Percentiles rank a stretch among this genome's conserved stretches.
Conservation (phyloP, 2,797 vertebrate species). For the Peromyscus melanophrys region DNA sequence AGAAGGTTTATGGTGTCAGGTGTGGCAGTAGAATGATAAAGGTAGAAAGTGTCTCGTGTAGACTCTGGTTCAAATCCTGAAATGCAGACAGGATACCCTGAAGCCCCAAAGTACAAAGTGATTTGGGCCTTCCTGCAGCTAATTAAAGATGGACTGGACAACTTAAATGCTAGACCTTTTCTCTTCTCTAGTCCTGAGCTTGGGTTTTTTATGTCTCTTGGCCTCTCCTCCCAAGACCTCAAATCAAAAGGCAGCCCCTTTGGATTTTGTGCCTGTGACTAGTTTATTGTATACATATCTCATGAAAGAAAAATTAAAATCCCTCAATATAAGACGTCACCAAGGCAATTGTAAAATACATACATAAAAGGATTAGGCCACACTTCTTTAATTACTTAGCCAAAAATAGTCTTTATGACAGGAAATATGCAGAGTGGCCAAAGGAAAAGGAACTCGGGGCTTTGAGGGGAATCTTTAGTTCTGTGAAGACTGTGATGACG, state of each 20-base stretch:
- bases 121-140: background rate
- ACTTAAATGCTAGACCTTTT: background rate
- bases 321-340: background rate
- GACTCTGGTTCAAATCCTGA: background rate
- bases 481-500: background rate
- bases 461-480: background rate
- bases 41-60: background rate
- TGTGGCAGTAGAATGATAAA: background rate
- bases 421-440: background rate
- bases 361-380: background rate
- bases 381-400: conserved; percentile 35
- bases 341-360: background rate
- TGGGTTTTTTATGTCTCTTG: background rate
- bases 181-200: background rate
- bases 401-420: background rate
- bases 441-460: background rate
- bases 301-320: conserved; percentile 20
- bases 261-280: background rate
- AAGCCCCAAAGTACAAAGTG: background rate
- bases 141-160: background rate
- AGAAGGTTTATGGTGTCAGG: background rate
- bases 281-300: conserved; percentile 10
- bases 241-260: background rate
- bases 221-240: background rate
- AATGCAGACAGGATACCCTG: too few species aligned